Base-by-base conservation (phyloP, 1,140 invertebrate genomes). In the Nymphalis io region DNA sequence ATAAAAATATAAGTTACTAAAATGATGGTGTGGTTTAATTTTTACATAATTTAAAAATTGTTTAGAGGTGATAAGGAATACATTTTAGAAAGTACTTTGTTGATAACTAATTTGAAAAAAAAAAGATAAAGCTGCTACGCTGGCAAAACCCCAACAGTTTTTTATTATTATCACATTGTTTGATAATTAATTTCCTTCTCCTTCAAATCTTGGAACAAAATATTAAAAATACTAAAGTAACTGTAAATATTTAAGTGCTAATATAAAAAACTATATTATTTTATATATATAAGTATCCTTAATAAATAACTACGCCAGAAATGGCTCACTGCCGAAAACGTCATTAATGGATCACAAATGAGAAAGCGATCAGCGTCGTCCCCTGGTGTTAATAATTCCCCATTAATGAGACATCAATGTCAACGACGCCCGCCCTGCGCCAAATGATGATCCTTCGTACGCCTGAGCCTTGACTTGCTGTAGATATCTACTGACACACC, bases 381-480 rank as follows among this genome's bases (percentile, higher is more conserved):
- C 73, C 70, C 55, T 60, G 58, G 72, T 70, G 65, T 75, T 69
- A 80, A 78, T 78, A 76, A 80, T 80, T 69, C 74, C 69, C 68
- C 74, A 72, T 68, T 88, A 88, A 88, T 84, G 85, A 87, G 79
- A 82, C 76, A 76, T 85, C 83, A 85, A 66, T 77, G 85, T 85
- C 85, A 80, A 55, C 12, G 64, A 59, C 75, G 59, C 66, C 75
- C 77, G 75, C 81, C 78, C 80, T 64, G 61, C 51, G 55, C 66
- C 62, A 80, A 80, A 76, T 77, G 82, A 83, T 66, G 76, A 77
- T 76, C 68, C 65, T 60, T 64, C 64, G 60, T 42, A 62, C 60
- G 46, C 53, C 62, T 55, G 51, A 15, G 51, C 27, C 38, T 64
- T 23, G 53, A 58, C 65, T 60, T 44, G 48, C 44, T 46, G 21